Evolutionary conservation across 2,797 vertebrate genomes (phyloP).

Genomic region (Anomalospiza imberbis): DNA sequence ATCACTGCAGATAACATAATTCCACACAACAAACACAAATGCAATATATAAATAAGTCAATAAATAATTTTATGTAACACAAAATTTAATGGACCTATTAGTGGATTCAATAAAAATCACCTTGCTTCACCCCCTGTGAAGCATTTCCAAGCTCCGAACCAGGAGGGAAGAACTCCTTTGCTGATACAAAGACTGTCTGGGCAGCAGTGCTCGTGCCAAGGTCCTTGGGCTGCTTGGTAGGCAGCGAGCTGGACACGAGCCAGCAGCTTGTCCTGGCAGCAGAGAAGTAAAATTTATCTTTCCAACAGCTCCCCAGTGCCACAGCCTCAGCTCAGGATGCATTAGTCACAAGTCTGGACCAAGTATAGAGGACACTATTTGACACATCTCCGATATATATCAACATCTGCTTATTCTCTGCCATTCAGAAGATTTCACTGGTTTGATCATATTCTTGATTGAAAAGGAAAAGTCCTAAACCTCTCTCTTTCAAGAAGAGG

Average conservation of each 20-base stretch:
- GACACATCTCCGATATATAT: background rate
- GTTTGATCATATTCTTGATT: background rate
- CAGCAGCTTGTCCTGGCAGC: background rate
- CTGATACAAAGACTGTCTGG: background rate
- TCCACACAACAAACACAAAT: background rate
- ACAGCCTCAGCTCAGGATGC: background rate
- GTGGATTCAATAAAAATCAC: background rate
- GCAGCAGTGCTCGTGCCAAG: background rate
- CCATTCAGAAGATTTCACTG: background rate
- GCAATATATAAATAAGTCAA: background rate
- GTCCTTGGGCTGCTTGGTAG: background rate
- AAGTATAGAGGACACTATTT: background rate
- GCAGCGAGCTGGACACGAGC: fast-evolving
- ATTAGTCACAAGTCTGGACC: background rate
- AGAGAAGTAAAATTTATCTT: background rate
- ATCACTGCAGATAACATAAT: background rate
- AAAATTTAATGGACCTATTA: background rate
- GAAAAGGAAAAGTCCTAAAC: background rate
- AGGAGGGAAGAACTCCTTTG: background rate
- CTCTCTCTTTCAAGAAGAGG: background rate
- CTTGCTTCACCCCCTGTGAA: background rate
- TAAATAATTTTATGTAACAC: background rate
- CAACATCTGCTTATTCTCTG: background rate
- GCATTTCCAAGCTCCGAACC: background rate
- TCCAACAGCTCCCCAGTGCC: background rate